phyloP scores from a whole-genome alignment of 2,113 vertebrate species.

The Pao palembangensis region DNA sequence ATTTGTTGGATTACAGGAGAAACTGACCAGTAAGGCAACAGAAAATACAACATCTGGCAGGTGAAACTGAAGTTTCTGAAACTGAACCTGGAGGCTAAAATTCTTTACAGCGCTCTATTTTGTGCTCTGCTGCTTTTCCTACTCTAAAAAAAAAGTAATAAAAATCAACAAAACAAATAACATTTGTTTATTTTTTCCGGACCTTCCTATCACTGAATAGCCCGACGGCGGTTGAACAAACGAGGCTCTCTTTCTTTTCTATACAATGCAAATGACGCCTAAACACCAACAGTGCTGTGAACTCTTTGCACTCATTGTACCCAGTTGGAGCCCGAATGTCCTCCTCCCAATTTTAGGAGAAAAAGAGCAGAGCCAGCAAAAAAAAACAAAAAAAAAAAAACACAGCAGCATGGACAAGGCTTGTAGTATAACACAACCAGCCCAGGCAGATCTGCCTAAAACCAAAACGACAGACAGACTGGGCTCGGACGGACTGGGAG shows the following conservation, averaged over 20 bases:
- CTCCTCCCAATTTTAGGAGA: slow-evolving; percentile 29
- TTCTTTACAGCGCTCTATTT: too few species aligned
- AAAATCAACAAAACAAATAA: not conserved
- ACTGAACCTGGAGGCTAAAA: too few species aligned
- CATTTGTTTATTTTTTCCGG: not conserved
- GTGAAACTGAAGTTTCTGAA: too few species aligned
- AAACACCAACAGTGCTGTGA: slow-evolving; percentile 17
- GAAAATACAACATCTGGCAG: too few species aligned
- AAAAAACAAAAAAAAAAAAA: slow-evolving; percentile 2
- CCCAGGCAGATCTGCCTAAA: slow-evolving; percentile 45
- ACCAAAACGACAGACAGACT: slow-evolving; percentile 33
- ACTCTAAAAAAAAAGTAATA: not conserved
- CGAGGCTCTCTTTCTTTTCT: slow-evolving; percentile 8
- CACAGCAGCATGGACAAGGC: slow-evolving; percentile 36
- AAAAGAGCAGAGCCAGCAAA: slow-evolving; percentile 42
- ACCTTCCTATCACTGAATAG: too few species aligned
- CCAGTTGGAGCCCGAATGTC: slow-evolving; percentile 21
- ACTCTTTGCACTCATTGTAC: slow-evolving; percentile 23
- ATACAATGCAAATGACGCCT: slow-evolving; percentile 11
- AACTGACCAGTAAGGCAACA: too few species aligned
- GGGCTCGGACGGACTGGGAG: slow-evolving; percentile 9
- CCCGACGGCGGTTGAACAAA: not conserved
- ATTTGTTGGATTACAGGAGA: too few species aligned
- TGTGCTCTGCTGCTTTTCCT: not conserved
- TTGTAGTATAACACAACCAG: slow-evolving; percentile 46